A percentile compares a stretch with the other conserved stretches of the same genome.
Conservation (phyloP, 2,888 invertebrate species). For the Arge pagana region DNA sequence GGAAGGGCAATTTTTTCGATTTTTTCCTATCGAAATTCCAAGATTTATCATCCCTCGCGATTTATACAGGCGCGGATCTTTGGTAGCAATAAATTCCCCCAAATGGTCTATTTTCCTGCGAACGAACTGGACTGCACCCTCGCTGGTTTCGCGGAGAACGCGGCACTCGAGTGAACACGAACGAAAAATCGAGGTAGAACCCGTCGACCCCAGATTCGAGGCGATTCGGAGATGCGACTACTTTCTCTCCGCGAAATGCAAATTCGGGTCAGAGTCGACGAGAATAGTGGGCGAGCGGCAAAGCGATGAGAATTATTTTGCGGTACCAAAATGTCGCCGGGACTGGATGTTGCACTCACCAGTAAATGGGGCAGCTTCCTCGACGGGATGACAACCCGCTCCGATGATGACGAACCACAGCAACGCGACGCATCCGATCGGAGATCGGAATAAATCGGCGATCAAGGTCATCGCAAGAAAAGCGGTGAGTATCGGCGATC, state of each 20-base stretch:
- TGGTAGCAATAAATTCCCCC: background rate
- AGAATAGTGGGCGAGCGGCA: no score
- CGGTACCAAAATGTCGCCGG: no score
- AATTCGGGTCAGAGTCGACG: no score
- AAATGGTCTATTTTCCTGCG: background rate
- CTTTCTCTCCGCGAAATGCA: no score
- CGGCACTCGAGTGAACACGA: background rate
- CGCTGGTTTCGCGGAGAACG: background rate
- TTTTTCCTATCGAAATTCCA: background rate
- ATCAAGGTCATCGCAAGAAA: background rate
- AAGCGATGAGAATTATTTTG: no score
- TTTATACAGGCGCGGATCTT: background rate
- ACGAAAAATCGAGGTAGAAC: no score
- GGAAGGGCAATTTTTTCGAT: background rate
- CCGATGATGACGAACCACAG: background rate
- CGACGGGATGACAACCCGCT: constrained; percentile 5
- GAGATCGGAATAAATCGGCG: background rate
- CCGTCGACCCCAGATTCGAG: no score
- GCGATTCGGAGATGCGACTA: no score
- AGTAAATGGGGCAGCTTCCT: constrained; percentile 7
- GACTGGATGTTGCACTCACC: no score
- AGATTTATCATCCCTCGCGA: background rate
- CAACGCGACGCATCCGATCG: background rate
- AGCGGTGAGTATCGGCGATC: no score
- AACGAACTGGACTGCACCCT: background rate